phyloP scores from a whole-genome alignment of 2,113 vertebrate genomes.

The Elaphurus davidianus region DNA sequence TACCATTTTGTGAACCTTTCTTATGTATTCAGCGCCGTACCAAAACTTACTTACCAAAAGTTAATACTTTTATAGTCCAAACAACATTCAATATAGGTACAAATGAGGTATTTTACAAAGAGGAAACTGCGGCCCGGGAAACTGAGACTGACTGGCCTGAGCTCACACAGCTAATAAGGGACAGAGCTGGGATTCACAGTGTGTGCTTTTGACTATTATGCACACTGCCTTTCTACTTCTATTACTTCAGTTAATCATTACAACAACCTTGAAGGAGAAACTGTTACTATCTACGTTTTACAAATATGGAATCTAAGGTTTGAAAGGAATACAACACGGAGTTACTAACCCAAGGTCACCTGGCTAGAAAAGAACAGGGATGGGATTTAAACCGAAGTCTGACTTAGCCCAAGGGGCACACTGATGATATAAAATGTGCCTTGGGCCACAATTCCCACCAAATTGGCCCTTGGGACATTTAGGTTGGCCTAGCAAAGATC shows the following conservation, averaged over 20 bases:
- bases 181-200: not conserved
- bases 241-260: not conserved
- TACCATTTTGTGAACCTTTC: not conserved
- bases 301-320: not conserved
- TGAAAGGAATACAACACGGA: not conserved
- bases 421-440: not conserved
- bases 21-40: not conserved
- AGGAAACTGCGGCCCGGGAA: not conserved
- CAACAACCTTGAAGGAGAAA: not conserved
- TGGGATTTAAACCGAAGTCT: not conserved
- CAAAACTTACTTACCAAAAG: not conserved
- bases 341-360: not conserved
- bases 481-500: not conserved
- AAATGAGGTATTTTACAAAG: not conserved
- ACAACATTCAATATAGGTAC: not conserved
- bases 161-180: not conserved
- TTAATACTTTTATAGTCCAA: not conserved
- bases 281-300: not conserved
- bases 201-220: not conserved
- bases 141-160: not conserved
- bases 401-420: not conserved
- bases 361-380: not conserved
- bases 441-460: not conserved
- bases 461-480: not conserved
- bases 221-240: not conserved